Evolutionary conservation across 2,113 vertebrate genomes (phyloP).

Genomic region (Macaca fascicularis): T2T-MFA8v1.1 NC_088380.1:16438501-16439000

Average conservation of each 20-base stretch:
- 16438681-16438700: not conserved
- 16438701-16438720: not conserved
- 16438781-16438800: too few species aligned
- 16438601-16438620: not conserved
- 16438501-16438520: not conserved
- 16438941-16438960: not conserved
- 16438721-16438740: not conserved
- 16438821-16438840: too few species aligned
- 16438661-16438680: not conserved
- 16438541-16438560: not conserved
- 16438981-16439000: not conserved
- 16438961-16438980: not conserved
- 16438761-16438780: too few species aligned
- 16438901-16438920: not conserved
- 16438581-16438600: not conserved
- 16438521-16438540: not conserved
- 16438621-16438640: not conserved
- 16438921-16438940: too few species aligned
- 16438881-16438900: not conserved
- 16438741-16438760: not conserved
- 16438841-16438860: not conserved
- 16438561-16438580: not conserved
- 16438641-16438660: not conserved
- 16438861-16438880: not conserved
- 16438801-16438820: too few species aligned